Base-by-base conservation (phyloP, 2,113 vertebrate species). In the Lucifuga dentata region DNA sequence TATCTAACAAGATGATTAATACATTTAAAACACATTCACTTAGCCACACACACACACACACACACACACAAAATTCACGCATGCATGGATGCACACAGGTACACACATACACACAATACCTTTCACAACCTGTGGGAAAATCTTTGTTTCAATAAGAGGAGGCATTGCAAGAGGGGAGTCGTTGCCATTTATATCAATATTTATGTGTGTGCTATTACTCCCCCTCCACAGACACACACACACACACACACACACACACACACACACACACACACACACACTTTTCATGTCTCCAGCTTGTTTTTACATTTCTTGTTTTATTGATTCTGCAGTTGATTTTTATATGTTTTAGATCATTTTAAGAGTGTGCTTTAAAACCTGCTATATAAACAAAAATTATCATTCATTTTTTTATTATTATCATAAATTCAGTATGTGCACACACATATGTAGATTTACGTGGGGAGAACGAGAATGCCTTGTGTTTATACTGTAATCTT, bases 1-100 rank as follows among this genome's bases (percentile, higher is more conserved):
- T 11, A 69, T 0, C 55, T 24, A 80, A 85, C 61, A 73, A 72
- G 33, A 80, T 38, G 59, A 74, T 81, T 43, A 67, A 87, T 73
- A 69, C 5, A 73, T 58, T 24, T 19, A 63, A 68, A 41, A 71
- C 32, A 29, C 40, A 76, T 44, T 10, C 45, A 68, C 20, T 23
- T n/a, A n/a, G n/a, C n/a, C 62, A 23, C 35, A 20, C 29, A 19
- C 16, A 49, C 20, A 13, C 20, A 26, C 46, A 16, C 24, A 15
- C 59, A 20, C 23, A 40, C 45, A 58, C 32, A 53, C 32, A n/a
- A n/a, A n/a, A n/a, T n/a, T n/a, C n/a, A 44, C 10, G 12, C 11
- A 57, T 35, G 36, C 26, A 19, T 32, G 66, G 20, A 66, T 10
- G 46, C 49, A 52, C 38, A 71, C 19, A 59, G 11, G 45, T 16